These are phyloP conservation scores for Antennarius striatus DNA, from an alignment of 2,113 vertebrate species.

Conservation along the genomic window DNA sequence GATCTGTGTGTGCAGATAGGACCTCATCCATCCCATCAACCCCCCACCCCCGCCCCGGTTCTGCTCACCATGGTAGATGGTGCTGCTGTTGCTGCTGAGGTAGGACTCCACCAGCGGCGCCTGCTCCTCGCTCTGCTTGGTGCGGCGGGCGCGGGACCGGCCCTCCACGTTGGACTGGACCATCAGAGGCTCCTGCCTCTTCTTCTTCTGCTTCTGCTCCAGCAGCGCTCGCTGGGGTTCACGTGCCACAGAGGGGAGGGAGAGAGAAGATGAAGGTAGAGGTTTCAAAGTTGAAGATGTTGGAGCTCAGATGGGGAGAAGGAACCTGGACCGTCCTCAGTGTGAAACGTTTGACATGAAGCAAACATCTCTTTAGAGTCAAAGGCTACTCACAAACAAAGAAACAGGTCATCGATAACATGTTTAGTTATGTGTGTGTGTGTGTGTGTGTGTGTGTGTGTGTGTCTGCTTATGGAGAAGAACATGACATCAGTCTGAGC, in stretches of 20 bases:
- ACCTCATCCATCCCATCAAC: slow-evolving; percentile 15
- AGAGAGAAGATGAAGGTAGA: background rate
- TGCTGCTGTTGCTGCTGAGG: slow-evolving; percentile 95
- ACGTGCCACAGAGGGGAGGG: background rate
- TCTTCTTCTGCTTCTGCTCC: slow-evolving; percentile 98
- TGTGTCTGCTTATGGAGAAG: background rate
- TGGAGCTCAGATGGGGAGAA: background rate
- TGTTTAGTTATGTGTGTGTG: too few relatives aligned
- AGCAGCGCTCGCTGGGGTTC: slow-evolving; percentile 86
- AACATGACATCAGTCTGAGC: background rate
- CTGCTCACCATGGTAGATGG: slow-evolving; percentile 89
- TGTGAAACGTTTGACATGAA: slow-evolving; percentile 5
- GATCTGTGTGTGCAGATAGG: slow-evolving; percentile 38
- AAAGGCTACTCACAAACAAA: too few relatives aligned
- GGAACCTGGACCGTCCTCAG: too few relatives aligned
- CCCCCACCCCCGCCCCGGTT: background rate
- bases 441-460: too few relatives aligned
- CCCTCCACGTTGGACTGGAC: slow-evolving; percentile 95
- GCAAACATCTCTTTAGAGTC: background rate
- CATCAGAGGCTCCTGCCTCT: slow-evolving; percentile 98
- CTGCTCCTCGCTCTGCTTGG: slow-evolving; percentile 93
- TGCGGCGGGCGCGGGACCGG: slow-evolving; percentile 87
- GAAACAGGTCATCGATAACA: too few relatives aligned
- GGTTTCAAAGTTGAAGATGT: background rate
- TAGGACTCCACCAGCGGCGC: slow-evolving; percentile 96